These are phyloP conservation scores for Atherinomorus stipes DNA, from an alignment of 2,113 vertebrate genomes.

Conservation along the genomic window DNA sequence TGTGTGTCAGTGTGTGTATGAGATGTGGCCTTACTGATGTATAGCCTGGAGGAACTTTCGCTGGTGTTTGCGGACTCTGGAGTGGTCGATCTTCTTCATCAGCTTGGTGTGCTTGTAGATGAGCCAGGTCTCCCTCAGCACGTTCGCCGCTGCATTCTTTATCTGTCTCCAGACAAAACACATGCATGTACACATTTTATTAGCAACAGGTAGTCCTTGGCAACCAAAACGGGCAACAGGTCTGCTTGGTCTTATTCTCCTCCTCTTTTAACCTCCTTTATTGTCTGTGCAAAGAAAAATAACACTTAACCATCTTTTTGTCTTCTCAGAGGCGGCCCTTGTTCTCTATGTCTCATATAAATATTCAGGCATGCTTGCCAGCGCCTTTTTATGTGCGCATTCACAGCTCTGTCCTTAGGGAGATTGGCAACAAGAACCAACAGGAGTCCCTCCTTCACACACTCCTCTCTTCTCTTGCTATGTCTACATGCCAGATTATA, in stretches of 20 bases:
- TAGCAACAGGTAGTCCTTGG: conserved; percentile 72
- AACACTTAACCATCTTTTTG: conserved; percentile 21
- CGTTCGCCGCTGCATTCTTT: conserved; percentile 97
- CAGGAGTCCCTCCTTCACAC: conserved; percentile 55
- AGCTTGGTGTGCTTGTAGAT: conserved; percentile 99
- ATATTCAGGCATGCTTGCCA: conserved; percentile 58
- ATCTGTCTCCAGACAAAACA: conserved; percentile 84
- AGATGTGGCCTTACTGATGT: conserved; percentile 90
- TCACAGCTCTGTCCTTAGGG: conserved; percentile 70
- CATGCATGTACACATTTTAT: conserved; percentile 46
- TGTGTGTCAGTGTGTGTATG: conserved; percentile 19
- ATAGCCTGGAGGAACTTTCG: conserved; percentile 98
- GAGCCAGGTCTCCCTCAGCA: conserved; percentile 96
- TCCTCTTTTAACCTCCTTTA: conserved; percentile 20
- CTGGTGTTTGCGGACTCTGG: conserved; percentile 97
- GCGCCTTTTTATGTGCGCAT: conserved; percentile 59
- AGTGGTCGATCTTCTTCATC: conserved; percentile 97
- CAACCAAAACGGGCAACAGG: conserved; percentile 62
- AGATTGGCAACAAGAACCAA: conserved; percentile 64
- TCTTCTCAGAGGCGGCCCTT: conserved; percentile 56
- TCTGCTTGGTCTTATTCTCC: conserved; percentile 31
- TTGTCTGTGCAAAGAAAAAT: conserved; percentile 46
- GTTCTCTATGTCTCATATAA: conserved; percentile 51
- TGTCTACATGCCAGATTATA: conserved; percentile 49
- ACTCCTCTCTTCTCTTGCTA: conserved; percentile 31